phyloP scores from a whole-genome alignment of 2,797 vertebrate genomes.

The Forpus xanthops region DNA sequence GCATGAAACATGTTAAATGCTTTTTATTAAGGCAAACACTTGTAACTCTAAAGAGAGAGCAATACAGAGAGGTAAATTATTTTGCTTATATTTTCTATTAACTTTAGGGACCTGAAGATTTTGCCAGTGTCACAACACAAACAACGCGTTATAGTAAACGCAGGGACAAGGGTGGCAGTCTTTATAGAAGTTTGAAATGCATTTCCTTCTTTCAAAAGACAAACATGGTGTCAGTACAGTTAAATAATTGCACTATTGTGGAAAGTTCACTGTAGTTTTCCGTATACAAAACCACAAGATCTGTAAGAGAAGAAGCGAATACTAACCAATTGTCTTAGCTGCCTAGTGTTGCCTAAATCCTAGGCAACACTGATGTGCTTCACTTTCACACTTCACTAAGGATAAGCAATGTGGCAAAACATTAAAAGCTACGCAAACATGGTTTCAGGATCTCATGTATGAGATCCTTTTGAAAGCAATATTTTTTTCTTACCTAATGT shows the following conservation, averaged over 20 bases:
- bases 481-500: slow-evolving; percentile 37
- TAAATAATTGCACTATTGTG: slow-evolving; percentile 4
- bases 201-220: neutral
- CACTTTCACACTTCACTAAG: slow-evolving; percentile 37
- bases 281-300: neutral
- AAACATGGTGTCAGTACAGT: neutral
- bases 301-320: neutral
- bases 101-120: neutral
- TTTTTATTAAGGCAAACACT: neutral
- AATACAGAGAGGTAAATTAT: neutral
- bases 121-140: neutral
- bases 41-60: neutral
- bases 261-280: neutral
- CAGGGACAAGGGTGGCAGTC: neutral
- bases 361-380: slow-evolving; percentile 36
- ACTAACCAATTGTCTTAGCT: slow-evolving; percentile 15
- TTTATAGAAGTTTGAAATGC: neutral
- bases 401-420: slow-evolving; percentile 45
- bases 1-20: neutral
- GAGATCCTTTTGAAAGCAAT: slow-evolving; percentile 19
- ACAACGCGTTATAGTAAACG: neutral
- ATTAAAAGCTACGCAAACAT: slow-evolving; percentile 33
- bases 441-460: slow-evolving; percentile 55
- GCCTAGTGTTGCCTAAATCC: slow-evolving; percentile 33
- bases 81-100: neutral